Conservation (phyloP, 2,113 vertebrate species). For the Xenopus tropicalis region UCB_Xtro_10.0 CM004449.2:100676001-100676500, state of each 20-base stretch:
- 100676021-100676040: too few species aligned
- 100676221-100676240: slow-evolving; percentile 44
- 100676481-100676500: slow-evolving; percentile 14
- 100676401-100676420: slow-evolving; percentile 42
- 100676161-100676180: slow-evolving; percentile 36
- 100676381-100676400: slow-evolving; percentile 39
- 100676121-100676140: slow-evolving; percentile 21
- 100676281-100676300: slow-evolving; percentile 39
- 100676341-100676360: slow-evolving; percentile 40
- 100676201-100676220: slow-evolving; percentile 54
- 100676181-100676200: slow-evolving; percentile 48
- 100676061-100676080: too few species aligned
- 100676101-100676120: background rate
- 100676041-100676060: too few species aligned
- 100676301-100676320: slow-evolving; percentile 45
- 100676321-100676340: slow-evolving; percentile 46
- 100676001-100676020: too few species aligned
- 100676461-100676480: slow-evolving; percentile 19
- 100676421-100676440: slow-evolving; percentile 36
- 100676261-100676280: slow-evolving; percentile 46
- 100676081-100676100: background rate
- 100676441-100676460: slow-evolving; percentile 36
- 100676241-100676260: slow-evolving; percentile 34
- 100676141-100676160: slow-evolving; percentile 42
- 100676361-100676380: slow-evolving; percentile 30